phyloP scores from a whole-genome alignment of 2,888 invertebrate genomes.

The Malacosoma neustria region DNA sequence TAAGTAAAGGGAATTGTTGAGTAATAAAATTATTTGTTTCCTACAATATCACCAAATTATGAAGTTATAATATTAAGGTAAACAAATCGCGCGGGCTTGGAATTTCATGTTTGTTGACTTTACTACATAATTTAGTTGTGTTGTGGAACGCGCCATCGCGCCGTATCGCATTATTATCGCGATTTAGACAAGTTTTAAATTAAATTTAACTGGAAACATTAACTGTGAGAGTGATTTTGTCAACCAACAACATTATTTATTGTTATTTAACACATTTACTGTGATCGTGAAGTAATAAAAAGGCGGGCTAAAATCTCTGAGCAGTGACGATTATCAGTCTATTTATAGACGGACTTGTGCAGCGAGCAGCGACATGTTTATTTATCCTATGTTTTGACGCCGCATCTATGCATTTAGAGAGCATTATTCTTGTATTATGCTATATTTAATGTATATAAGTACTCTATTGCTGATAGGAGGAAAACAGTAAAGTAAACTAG shows the following conservation, averaged over 20 bases:
- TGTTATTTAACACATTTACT: constrained; percentile 21
- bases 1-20: too few species aligned
- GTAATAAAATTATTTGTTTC: background rate
- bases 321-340: constrained; percentile 53
- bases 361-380: constrained; percentile 40
- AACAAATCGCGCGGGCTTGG: constrained; percentile 21
- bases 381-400: constrained; percentile 20
- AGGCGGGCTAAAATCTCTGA: constrained; percentile 63
- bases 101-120: constrained; percentile 51
- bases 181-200: constrained; percentile 25
- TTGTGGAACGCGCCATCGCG: constrained; percentile 47
- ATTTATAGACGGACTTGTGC: constrained; percentile 58
- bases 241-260: constrained; percentile 23
- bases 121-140: constrained; percentile 50
- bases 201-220: constrained; percentile 1
- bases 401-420: constrained; percentile 22
- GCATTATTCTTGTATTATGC: constrained; percentile 17
- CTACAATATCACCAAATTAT: background rate
- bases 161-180: constrained; percentile 38
- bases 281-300: constrained; percentile 44
- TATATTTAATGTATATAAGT: too few species aligned
- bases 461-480: constrained; percentile 23
- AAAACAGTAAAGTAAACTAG: constrained; percentile 55
- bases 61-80: constrained; percentile 18
- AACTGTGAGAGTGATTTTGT: constrained; percentile 16